Evolutionary conservation across 2,797 vertebrate species (phyloP).

Genomic region (Acanthurus lineatus): DNA sequence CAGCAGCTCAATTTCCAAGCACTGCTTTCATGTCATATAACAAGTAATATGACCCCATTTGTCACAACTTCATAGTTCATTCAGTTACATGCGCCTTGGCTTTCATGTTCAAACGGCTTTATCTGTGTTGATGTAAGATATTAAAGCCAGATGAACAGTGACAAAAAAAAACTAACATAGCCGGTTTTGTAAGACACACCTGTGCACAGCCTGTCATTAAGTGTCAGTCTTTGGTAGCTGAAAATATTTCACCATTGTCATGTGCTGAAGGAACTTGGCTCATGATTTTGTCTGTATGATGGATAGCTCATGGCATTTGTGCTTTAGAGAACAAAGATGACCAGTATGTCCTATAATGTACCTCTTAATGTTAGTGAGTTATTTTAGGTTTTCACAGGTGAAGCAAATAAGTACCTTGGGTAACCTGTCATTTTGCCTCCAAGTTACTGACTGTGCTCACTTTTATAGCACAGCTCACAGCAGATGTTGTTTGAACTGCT

Average conservation of each 20-base stretch:
- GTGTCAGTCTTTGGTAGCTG: not conserved
- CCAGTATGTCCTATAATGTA: not conserved
- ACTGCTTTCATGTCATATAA: not conserved
- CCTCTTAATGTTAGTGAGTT: not conserved
- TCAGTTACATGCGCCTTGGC: not conserved
- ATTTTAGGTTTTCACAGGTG: not conserved
- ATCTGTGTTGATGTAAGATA: not conserved
- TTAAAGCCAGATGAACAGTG: not conserved
- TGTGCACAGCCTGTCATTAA: no score
- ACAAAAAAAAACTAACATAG: constrained; percentile 11
- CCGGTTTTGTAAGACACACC: constrained; percentile 4
- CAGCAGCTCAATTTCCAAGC: no score
- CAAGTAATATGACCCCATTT: not conserved
- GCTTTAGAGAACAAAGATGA: not conserved
- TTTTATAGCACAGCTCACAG: not conserved
- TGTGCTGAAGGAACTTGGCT: not conserved
- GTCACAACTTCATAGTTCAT: constrained; percentile 4
- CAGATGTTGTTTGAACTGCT: constrained; percentile 16
- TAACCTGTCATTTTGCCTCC: constrained; percentile 2
- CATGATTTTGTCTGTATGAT: not conserved
- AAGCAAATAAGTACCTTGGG: not conserved
- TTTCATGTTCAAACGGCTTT: not conserved
- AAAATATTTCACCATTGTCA: not conserved
- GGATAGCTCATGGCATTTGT: not conserved
- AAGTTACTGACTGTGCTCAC: not conserved